Percentiles rank a stretch among this genome's conserved stretches.
These are phyloP conservation scores for Arnoldichthys spilopterus DNA, from an alignment of 2,797 vertebrate species.

Conservation along the genomic window DNA sequence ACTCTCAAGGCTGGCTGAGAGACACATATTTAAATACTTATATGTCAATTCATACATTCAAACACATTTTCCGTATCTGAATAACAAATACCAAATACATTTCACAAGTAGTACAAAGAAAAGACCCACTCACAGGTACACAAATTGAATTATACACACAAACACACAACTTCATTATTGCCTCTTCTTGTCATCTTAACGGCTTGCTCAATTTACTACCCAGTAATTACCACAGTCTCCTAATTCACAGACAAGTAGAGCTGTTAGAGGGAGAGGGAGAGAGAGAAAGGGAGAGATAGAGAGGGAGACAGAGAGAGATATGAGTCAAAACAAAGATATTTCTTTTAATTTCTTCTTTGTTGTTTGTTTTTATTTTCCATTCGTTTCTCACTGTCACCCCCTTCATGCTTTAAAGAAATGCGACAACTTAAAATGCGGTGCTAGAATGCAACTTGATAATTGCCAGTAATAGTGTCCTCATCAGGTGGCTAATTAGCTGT, in stretches of 20 bases:
- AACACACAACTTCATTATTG: constrained; percentile 55
- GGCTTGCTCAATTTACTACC: constrained; percentile 59
- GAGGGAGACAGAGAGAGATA: constrained; percentile 5
- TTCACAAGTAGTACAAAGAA: constrained; percentile 9
- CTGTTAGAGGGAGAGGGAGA: constrained; percentile 40
- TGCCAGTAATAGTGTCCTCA: constrained; percentile 75
- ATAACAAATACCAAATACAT: constrained; percentile 12
- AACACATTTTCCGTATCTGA: neutral
- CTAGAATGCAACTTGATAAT: constrained; percentile 74
- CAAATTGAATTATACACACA: constrained; percentile 53
- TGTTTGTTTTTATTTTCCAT: constrained; percentile 28
- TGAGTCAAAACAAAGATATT: constrained; percentile 51
- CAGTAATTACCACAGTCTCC: constrained; percentile 58
- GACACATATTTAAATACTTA: neutral
- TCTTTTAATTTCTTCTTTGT: constrained; percentile 49
- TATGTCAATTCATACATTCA: neutral
- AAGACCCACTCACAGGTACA: constrained; percentile 42
- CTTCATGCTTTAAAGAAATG: constrained; percentile 49
- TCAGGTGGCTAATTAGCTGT: constrained; percentile 77
- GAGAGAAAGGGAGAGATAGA: constrained; percentile 31
- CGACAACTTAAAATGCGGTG: constrained; percentile 61
- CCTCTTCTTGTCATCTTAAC: constrained; percentile 55
- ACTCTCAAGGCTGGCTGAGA: constrained; percentile 6
- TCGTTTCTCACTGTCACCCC: constrained; percentile 38
- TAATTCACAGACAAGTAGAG: constrained; percentile 57